Evolutionary conservation across 2,888 invertebrate species (phyloP).

Genomic region (Amphipoea lucens): DNA sequence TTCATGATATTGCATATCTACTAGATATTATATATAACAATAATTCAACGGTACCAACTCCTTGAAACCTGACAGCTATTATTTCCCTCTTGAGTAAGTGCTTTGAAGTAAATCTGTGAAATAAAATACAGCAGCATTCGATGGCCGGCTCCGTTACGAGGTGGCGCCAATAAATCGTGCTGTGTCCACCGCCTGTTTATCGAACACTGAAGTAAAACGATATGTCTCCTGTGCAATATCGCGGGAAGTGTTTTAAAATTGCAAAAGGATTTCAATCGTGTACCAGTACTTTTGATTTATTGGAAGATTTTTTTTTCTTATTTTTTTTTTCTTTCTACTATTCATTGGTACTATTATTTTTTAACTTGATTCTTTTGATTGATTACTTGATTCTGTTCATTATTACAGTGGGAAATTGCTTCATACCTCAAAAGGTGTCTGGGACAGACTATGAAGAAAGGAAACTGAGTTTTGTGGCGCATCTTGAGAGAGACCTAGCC

Average conservation of each 20-base stretch:
- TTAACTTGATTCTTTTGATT: neutral
- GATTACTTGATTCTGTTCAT: neutral
- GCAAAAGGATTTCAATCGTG: conserved; percentile 29
- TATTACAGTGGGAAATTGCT: neutral
- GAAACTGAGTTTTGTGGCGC: neutral
- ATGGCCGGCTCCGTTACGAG: conserved; percentile 29
- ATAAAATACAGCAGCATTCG: conserved; percentile 48
- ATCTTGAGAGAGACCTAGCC: neutral
- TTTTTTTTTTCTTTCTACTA: neutral
- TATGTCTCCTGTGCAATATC: conserved; percentile 36
- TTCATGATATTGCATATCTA: neutral
- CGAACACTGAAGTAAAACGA: conserved; percentile 50
- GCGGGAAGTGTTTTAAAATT: conserved; percentile 49
- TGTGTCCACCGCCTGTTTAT: conserved; percentile 55
- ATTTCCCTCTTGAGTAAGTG: conserved; percentile 30
- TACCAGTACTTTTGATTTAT: conserved; percentile 21
- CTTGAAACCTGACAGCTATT: conserved; percentile 4
- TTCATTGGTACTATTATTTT: too few relatives aligned
- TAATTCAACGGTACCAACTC: conserved; percentile 2
- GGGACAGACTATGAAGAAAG: neutral
- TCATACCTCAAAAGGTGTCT: neutral
- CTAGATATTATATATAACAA: neutral
- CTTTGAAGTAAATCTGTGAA: conserved; percentile 42
- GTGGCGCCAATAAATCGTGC: conserved; percentile 59
- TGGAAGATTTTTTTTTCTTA: neutral